phyloP scores from a whole-genome alignment of 2,113 vertebrate species.

The Hippopotamus amphibius region DNA sequence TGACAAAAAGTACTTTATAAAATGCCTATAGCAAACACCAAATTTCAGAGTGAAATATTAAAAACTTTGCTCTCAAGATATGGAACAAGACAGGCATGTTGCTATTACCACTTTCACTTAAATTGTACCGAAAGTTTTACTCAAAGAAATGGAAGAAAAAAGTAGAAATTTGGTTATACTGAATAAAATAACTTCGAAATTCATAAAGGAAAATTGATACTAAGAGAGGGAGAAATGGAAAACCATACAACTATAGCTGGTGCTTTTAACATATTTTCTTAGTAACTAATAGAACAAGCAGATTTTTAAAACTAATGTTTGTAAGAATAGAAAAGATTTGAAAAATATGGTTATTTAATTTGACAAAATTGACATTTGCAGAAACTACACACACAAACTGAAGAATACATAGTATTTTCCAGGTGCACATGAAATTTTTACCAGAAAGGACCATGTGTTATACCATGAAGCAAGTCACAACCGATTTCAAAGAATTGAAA shows the following conservation, averaged over 20 bases:
- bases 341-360: neutral
- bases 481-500: neutral
- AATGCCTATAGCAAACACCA: neutral
- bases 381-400: neutral
- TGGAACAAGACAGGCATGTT: neutral
- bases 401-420: neutral
- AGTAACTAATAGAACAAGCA: neutral
- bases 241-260: neutral
- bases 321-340: neutral
- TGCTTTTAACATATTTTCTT: neutral
- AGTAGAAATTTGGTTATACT: neutral
- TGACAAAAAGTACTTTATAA: neutral
- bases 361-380: neutral
- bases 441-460: neutral
- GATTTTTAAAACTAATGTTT: neutral
- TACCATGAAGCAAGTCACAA: neutral
- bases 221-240: neutral
- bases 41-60: constrained; percentile 5
- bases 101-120: neutral
- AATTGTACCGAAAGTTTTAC: neutral
- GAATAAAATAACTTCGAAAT: neutral
- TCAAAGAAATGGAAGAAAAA: neutral
- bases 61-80: neutral
- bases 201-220: neutral
- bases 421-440: neutral